Percentiles rank a stretch among this genome's conserved stretches.
Conservation (phyloP, 2,888 invertebrate species). For the Coenonympha glycerion region DNA sequence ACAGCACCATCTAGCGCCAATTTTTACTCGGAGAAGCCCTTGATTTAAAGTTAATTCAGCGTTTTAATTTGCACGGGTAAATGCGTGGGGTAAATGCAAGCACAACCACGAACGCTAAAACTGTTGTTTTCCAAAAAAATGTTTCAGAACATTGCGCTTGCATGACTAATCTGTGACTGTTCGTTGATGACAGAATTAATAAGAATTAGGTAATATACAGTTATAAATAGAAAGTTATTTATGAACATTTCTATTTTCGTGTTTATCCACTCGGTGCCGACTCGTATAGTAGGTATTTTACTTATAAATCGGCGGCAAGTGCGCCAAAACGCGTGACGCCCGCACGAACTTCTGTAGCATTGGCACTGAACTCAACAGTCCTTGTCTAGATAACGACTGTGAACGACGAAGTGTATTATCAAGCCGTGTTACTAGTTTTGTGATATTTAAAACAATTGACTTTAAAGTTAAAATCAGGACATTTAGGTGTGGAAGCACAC, state of each 20-base stretch:
- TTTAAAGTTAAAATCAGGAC: too few species aligned
- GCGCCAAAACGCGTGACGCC: slow-evolving; percentile 72
- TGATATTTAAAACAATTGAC: slow-evolving; percentile 23
- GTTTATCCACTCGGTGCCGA: slow-evolving; percentile 43
- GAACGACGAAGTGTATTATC: slow-evolving; percentile 42
- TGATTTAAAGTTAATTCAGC: too few species aligned
- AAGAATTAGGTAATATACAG: slow-evolving; percentile 25
- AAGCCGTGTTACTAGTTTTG: slow-evolving; percentile 26
- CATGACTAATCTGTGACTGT: background rate
- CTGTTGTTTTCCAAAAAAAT: too few species aligned
- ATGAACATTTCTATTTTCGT: slow-evolving; percentile 26
- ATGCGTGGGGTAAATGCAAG: too few species aligned
- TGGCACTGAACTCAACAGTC: slow-evolving; percentile 70
- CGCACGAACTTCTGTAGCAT: slow-evolving; percentile 60
- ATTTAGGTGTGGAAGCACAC: too few species aligned
- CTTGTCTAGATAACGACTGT: slow-evolving; percentile 67
- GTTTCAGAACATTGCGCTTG: background rate
- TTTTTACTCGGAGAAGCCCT: too few species aligned
- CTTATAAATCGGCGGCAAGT: slow-evolving; percentile 57
- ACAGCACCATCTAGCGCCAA: too few species aligned
- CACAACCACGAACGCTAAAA: too few species aligned
- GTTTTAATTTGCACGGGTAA: too few species aligned
- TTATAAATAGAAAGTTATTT: slow-evolving; percentile 26
- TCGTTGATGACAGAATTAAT: background rate
- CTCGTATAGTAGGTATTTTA: slow-evolving; percentile 21